These are phyloP conservation scores for Eilema griseolum DNA, from an alignment of 2,888 invertebrate genomes.

Conservation along the genomic window DNA sequence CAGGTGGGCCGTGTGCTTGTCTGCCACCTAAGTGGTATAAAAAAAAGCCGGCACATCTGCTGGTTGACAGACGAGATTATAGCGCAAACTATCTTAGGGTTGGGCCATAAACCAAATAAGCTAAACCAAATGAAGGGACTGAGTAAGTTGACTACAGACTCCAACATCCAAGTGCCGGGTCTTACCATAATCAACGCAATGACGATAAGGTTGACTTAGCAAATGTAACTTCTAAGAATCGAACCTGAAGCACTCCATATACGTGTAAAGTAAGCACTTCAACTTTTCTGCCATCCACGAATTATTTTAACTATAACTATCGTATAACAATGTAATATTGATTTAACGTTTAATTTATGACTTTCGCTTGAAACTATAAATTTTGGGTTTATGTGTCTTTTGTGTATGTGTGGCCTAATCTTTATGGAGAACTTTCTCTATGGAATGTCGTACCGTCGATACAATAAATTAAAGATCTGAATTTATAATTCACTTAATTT, in stretches of 20 bases:
- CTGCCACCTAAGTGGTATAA: too few relatives aligned
- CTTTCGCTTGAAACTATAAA: constrained; percentile 44
- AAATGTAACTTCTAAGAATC: background rate
- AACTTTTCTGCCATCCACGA: background rate
- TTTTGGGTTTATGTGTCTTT: constrained; percentile 39
- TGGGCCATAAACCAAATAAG: too few relatives aligned
- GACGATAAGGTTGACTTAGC: too few relatives aligned
- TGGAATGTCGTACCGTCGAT: constrained; percentile 26
- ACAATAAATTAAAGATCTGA: constrained; percentile 31
- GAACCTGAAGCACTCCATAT: background rate
- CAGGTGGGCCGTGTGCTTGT: too few relatives aligned
- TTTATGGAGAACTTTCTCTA: constrained; percentile 39
- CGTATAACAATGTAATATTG: constrained; percentile 32
- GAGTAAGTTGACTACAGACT: too few relatives aligned
- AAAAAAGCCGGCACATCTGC: too few relatives aligned
- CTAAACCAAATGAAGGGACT: too few relatives aligned
- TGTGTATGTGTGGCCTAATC: constrained; percentile 51
- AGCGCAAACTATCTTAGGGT: too few relatives aligned
- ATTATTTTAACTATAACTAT: constrained; percentile 11
- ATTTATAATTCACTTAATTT: constrained; percentile 42
- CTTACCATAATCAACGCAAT: too few relatives aligned
- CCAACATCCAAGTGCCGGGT: too few relatives aligned
- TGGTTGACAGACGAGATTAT: too few relatives aligned
- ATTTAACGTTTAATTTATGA: constrained; percentile 35
- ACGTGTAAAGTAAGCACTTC: too few relatives aligned